Base-by-base conservation (phyloP, 2,113 vertebrate genomes). In the Sylvilagus bachmani region DNA sequence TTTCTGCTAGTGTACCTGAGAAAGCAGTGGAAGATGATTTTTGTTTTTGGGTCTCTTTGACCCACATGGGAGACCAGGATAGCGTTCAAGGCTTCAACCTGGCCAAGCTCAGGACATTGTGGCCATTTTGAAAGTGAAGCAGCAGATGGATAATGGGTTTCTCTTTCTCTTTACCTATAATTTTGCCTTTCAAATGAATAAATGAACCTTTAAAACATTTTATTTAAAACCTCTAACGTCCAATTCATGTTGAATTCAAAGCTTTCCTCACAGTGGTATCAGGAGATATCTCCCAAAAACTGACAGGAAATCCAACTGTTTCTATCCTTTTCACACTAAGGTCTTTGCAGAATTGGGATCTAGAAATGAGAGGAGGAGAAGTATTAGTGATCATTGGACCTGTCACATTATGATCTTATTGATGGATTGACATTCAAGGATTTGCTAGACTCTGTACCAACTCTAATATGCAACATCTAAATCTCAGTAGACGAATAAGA, bases 391-490 rank as follows among this genome's bases (percentile, higher is more conserved):
- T 71, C 33, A 53, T 55, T 51, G 19, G 55, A 58, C 55, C 19
- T 17, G 55, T 19, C 25, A n/a, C 77, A 70, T 70, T 17, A 36
- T 25, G 12, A 38, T 44, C 33, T 86, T 22, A 58, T 31, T 67
- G 29, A 86, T 13, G 67, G 29, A 44, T 4, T 91, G 58, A 49
- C 2, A 73, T 14, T 24, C n/a, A 88, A 25, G 44, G 25, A 82
- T 87, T 95, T 86, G 12, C 8, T 69, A 62, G 51, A 21, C 19
- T 75, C 24, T 69, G 10, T 86, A 79, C 53, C 8, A 29, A 58
- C 55, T 58, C 44, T 64, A 44, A 66, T 80, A 86, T 90, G 64
- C 55, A 92, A 71, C 64, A 78, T 31, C 55, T 88, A 78, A 89
- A 78, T 70, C 27, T 44, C 62, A 58, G 55, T 19, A 16, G 55